Evolutionary conservation across 2,888 invertebrate genomes (phyloP), one percentile per base, ranked within the genome.

Genomic region (Gymnosoma rotundatum): DNA sequence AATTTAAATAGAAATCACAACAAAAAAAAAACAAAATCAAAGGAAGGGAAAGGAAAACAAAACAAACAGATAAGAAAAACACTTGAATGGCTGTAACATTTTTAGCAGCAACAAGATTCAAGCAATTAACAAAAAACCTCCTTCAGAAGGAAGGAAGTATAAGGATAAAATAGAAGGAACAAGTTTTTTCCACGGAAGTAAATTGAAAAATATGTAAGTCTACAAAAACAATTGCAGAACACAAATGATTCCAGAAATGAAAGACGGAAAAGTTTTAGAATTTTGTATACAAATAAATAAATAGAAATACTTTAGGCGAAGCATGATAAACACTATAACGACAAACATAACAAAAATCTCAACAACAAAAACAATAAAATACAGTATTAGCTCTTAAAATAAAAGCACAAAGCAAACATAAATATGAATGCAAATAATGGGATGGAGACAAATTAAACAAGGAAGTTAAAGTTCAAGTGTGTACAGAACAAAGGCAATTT

Each of bases 281-380:
- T 42, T 52, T 21, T 69, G 32, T 38, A 38, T 69, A 50, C 58
- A 36, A 78, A 78, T 83, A 83, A 58, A 69, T 73, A 73, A 73
- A 12, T 4, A 7, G n/a, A 42, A 83, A 69, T 50, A 78, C 58
- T 83, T 69, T n/a, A 58, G 70, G 64, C 69, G 36, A 21, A 42
- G 42, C 42, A 42, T 64, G 12, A 66, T n/a, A 67, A 70, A 4
- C 42, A 42, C 1, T 12, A 42, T 42, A 10, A 42, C 16, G n/a
- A 58, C 21, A 63, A 58, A 8, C 60, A 74, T 12, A 36, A 61
- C 10, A 38, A 56, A 16, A 70, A 38, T 48, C 14, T 21, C 66
- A n/a, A 42, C 18, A 58, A 67, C 32, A 74, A 60, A n/a, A n/a
- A n/a, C 38, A 61, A 45, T 42, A 25, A 25, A 25, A 72, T n/a